Base-by-base conservation (phyloP, 2,797 vertebrate species). In the Fistularia commersonii region DNA sequence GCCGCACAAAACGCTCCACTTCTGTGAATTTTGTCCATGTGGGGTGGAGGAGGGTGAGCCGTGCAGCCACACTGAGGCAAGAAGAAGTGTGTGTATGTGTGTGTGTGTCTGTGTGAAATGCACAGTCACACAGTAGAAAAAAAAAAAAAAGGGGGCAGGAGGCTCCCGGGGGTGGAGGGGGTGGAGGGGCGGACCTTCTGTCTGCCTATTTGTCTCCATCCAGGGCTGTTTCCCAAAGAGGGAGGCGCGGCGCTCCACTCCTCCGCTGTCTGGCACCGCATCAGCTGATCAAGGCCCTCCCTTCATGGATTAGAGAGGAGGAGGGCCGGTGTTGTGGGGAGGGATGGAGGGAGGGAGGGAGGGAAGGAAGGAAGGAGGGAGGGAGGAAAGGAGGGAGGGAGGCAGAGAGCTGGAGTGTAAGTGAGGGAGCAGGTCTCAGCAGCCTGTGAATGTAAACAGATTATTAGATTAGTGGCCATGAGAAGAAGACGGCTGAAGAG, bases 371-470 rank as follows among this genome's bases (percentile, higher is more conserved):
- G 42, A 36, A 49, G 45, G 51, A 32, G 41, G 39, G 64, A 32
- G 59, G 47, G 65, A 33, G 47, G 51, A 61, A 67, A 64, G 55
- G 62, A 35, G 36, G 42, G 64, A 52, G 67, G 79, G 77, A 42
- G 67, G 60, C 74, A 35, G 54, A 67, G 69, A 75, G 76, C 23
- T 44, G 63, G 69, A 63, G 77, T 64, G 76, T 55, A 72, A 79
- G 76, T 61, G 74, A 83, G 80, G 81, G 73, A 81, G 74, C 82
- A 78, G 79, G 69, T 85, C 82, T 87, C 74, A 59, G 76, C 68
- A 80, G 85, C 66, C 79, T 74, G 74, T 81, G 83, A 88, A 83
- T 85, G 72, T 90, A 90, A 92, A 90, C 76, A 88, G 86, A 90
- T 90, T 74, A 87, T 81, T 88, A 87, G 77, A 87, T 90, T 87